Evolutionary conservation across 1,140 invertebrate genomes (phyloP), one percentile per base, ranked within the genome.

Genomic region (Magallana ariakensis): DNA sequence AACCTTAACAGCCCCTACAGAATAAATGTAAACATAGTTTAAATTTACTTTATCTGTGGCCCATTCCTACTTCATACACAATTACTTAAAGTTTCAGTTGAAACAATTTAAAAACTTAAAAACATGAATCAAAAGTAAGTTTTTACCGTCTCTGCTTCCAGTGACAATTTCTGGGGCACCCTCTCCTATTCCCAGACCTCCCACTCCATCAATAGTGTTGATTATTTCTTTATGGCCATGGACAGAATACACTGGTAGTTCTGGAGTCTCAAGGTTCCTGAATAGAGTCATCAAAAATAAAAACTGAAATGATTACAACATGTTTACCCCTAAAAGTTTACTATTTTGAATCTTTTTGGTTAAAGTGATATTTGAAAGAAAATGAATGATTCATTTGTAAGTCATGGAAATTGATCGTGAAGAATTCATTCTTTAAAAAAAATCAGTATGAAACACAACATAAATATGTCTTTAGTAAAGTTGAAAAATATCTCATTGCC

Each of bases 161-260:
- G 98, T 99, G 0, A 97, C 97, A 90, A 99, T 97, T 96, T 99
- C 98, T 46, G 98, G 98, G 9, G 98, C 97, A 33, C 94, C 98
- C 94, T 97, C 97, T 62, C 97, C 97, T 19, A 97, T 94, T 80
- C 95, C 96, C 26, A 96, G 96, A 9, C 98, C 98, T n/a, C 97
- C 98, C 88, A 99, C 96, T 16, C 97, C 98, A 96, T 99, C 98
- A 88, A 99, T 98, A 33, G 96, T 95, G 95, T 99, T 99, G 85
- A 99, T 98, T 55, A 99, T 98, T 92, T 97, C 96, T 57, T 96
- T 96, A 92, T 99, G 98, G 19, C 97, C 98, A 92, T 97, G 96
- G 0, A 96, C 96, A 89, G 97, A 97, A 93, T 98, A 99, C 4
- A 98, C 95, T 13, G 97, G 97, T 16, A 96, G 88, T 5, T 96